Base-by-base conservation (phyloP, 2,113 vertebrate genomes). In the Andinoacara biseriatus region DNA sequence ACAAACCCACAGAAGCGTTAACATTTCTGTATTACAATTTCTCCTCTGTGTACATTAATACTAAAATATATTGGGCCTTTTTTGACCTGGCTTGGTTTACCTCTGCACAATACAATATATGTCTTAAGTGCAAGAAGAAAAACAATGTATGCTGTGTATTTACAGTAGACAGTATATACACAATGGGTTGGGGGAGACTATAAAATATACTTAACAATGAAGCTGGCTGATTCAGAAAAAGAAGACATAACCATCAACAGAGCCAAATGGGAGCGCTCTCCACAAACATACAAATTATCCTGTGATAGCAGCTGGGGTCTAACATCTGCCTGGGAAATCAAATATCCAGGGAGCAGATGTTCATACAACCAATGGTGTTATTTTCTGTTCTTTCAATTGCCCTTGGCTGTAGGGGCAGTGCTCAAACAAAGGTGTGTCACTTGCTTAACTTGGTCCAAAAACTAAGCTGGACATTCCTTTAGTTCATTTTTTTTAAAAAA, bases 311-410 rank as follows among this genome's bases (percentile, higher is more conserved):
- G 96, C 97, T 98, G 97, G 97, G 97, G 94, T 96, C 95, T 95
- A 97, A 97, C 97, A 98, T 97, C 97, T 98, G 97, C 97, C 96
- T 98, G 94, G 94, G 93, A 96, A 95, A 97, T 97, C 96, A 96
- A 96, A 97, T 93, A 95, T 95, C 96, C 96, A 91, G 95, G 94
- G 96, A 99, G 95, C 97, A 97, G 97, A 98, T 97, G 97, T 96
- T 97, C 94, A 92, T 95, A 95, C 95, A 96, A 95, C 95, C 94
- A 95, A 95, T 95, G 95, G 96, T 96, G 96, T 96, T 97, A 97
- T 97, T 97, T 96, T 96, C 95, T 97, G 94, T 95, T 96, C 95
- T 96, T 96, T 95, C 95, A 96, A 95, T 95, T 96, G 96, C 93
- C 96, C 95, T 94, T 96, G 96, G 96, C 95, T 96, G 95, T 74